These are phyloP conservation scores for Sebastes kiyomatsui DNA, from an alignment of 2,797 vertebrate species.

Conservation along the genomic window DNA sequence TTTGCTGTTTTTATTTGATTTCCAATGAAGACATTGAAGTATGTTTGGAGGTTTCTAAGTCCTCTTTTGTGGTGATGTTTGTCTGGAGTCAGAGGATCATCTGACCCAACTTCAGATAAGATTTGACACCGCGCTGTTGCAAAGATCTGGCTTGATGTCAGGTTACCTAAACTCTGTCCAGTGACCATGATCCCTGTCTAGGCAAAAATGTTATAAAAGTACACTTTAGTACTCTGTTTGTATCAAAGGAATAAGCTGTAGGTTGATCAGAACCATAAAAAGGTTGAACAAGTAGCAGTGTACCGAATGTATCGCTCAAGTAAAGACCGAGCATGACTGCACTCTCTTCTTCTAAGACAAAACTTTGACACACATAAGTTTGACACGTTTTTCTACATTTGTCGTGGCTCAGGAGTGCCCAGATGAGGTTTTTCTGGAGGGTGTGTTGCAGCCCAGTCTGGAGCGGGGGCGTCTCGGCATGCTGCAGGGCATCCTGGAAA, in stretches of 20 bases:
- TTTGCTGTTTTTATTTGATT: not conserved
- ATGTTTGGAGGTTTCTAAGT: not conserved
- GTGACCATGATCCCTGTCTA: not conserved
- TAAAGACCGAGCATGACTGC: not conserved
- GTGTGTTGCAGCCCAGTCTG: slow-evolving; percentile 90
- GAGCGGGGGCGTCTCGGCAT: slow-evolving; percentile 87
- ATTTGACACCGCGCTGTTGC: not conserved
- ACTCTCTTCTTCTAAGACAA: not conserved
- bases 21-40: not conserved
- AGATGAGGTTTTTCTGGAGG: slow-evolving; percentile 94
- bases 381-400: not conserved
- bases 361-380: not conserved
- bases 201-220: not conserved
- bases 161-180: not conserved
- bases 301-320: not conserved
- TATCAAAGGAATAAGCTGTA: not conserved
- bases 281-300: not conserved
- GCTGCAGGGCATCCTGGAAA: slow-evolving; percentile 91
- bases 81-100: not conserved
- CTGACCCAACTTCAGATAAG: not conserved
- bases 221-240: not conserved
- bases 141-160: not conserved
- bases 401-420: slow-evolving; percentile 85
- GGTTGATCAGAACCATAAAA: not conserved
- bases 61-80: not conserved